These are phyloP conservation scores for Torymus texanus DNA, from an alignment of 2,888 invertebrate species.

Conservation along the genomic window DNA sequence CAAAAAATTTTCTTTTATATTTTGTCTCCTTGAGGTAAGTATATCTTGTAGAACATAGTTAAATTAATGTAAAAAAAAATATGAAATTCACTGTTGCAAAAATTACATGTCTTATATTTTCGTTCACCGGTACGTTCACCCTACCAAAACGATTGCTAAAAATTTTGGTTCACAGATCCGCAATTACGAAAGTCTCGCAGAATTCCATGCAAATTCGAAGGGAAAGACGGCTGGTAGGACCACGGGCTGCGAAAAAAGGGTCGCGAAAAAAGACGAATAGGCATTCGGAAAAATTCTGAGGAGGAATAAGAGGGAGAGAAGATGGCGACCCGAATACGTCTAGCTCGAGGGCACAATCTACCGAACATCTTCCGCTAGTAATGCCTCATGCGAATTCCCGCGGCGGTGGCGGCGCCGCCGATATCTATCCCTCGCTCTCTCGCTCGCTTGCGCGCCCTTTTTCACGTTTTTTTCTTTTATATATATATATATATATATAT, in stretches of 20 bases:
- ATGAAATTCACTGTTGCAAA: no score
- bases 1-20: no score
- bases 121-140: no score
- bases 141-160: no score
- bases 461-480: slow-evolving; percentile 31
- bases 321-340: slow-evolving; percentile 70
- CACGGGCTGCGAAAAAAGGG: not conserved
- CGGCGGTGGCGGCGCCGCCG: slow-evolving; percentile 8
- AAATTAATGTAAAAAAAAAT: no score
- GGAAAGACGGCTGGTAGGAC: not conserved
- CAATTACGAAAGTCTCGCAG: no score
- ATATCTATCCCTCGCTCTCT: slow-evolving; percentile 22
- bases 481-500: no score
- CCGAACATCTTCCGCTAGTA: slow-evolving; percentile 55
- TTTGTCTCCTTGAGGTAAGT: no score
- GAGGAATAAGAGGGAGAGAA: slow-evolving; percentile 41
- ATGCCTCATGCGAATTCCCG: slow-evolving; percentile 36
- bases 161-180: no score
- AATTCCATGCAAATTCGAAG: not conserved
- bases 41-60: no score
- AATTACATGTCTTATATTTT: no score
- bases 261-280: slow-evolving; percentile 5
- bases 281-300: slow-evolving; percentile 28
- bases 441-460: not conserved
- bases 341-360: slow-evolving; percentile 66